Percentiles rank a stretch among this genome's conserved stretches.
phyloP scores from a whole-genome alignment of 1,140 invertebrate genomes.

The Drosophila nigrodunni region DNA sequence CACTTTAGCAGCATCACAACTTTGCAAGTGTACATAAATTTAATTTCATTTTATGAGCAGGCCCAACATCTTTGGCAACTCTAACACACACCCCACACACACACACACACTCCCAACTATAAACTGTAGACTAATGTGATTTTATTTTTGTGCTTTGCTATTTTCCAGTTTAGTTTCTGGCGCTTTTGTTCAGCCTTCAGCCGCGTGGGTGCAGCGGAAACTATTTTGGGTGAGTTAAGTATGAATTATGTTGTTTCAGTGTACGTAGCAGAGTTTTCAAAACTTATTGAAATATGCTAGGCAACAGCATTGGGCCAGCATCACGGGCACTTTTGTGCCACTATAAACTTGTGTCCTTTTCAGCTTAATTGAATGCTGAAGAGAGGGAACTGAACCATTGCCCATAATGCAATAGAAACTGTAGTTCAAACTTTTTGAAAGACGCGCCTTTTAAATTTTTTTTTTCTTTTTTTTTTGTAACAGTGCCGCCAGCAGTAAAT shows the following conservation, averaged over 20 bases:
- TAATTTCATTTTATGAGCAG: conserved; percentile 79
- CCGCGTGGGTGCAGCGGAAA: conserved; percentile 51
- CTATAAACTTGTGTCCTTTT: conserved; percentile 73
- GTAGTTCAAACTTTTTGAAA: conserved; percentile 55
- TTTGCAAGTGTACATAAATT: conserved; percentile 82
- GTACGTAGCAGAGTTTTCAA: conserved; percentile 63
- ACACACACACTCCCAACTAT: conserved; percentile 14
- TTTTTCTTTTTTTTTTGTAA: background rate
- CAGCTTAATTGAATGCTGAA: conserved; percentile 75
- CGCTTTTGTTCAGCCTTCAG: conserved; percentile 38
- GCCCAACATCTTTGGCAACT: conserved; percentile 69
- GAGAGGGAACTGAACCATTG: conserved; percentile 22
- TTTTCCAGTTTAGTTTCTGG: conserved; percentile 65
- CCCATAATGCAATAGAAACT: conserved; percentile 59
- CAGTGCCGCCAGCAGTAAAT: conserved; percentile 59
- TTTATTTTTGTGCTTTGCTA: conserved; percentile 67
- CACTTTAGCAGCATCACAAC: conserved; percentile 45
- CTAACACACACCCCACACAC: conserved; percentile 27
- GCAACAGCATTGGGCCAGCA: conserved; percentile 19
- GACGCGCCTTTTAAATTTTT: conserved; percentile 22
- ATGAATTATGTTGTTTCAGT: conserved; percentile 82
- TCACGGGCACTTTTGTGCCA: conserved; percentile 30
- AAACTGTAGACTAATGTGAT: conserved; percentile 67
- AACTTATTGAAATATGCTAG: conserved; percentile 80
- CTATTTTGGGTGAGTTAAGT: conserved; percentile 81